Evolutionary conservation across 2,113 vertebrate genomes (phyloP).

Genomic region (Phocoena phocoena): DNA sequence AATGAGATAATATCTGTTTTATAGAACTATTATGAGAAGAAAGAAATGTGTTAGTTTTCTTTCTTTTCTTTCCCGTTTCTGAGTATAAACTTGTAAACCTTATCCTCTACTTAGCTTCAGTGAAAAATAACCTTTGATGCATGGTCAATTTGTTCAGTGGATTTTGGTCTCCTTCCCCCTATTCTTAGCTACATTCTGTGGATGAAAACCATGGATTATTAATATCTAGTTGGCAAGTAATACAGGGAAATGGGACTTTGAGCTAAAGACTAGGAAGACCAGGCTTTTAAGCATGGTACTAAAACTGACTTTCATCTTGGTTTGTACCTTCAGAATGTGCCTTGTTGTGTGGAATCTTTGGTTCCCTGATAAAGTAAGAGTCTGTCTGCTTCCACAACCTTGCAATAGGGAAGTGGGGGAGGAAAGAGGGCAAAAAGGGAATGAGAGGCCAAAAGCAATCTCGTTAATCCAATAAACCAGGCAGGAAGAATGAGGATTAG

Average conservation of each 20-base stretch:
- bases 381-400: not conserved
- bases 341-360: not conserved
- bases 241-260: not conserved
- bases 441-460: not conserved
- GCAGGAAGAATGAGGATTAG: not conserved
- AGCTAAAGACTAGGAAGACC: not conserved
- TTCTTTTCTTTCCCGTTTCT: not conserved
- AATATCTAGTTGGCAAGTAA: not conserved
- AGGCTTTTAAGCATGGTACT: not conserved
- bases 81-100: not conserved
- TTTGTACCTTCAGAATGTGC: not conserved
- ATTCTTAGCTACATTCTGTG: not conserved
- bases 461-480: not conserved
- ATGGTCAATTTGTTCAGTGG: not conserved
- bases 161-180: not conserved
- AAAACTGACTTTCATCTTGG: not conserved
- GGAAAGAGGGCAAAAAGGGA: not conserved
- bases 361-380: not conserved
- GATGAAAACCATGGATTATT: not conserved
- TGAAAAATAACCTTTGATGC: not conserved
- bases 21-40: not conserved
- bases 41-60: not conserved
- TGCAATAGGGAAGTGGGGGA: not conserved
- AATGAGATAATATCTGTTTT: not conserved
- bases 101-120: not conserved